phyloP scores from a whole-genome alignment of 2,888 invertebrate genomes.

The Drosophila rellima region DNA sequence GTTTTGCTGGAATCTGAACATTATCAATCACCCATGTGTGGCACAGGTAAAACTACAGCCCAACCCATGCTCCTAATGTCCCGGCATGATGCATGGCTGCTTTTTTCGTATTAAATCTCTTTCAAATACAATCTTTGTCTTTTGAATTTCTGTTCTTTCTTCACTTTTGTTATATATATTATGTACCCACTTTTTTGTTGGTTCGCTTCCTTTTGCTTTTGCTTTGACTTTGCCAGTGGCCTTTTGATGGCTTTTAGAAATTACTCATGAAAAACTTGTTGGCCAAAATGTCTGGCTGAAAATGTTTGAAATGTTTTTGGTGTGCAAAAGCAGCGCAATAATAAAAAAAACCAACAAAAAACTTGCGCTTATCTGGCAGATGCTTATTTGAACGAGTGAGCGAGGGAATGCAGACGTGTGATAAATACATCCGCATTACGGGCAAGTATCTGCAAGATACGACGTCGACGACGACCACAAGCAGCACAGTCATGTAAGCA shows the following conservation, averaged over 20 bases:
- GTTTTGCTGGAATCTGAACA: conserved; percentile 38
- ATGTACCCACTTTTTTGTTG: conserved; percentile 23
- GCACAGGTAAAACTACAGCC: conserved; percentile 35
- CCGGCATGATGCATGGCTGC: conserved; percentile 53
- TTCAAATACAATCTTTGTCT: conserved; percentile 48
- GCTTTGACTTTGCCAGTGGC: conserved; percentile 62
- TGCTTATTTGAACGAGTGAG: conserved; percentile 46
- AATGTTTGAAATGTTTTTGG: conserved; percentile 70
- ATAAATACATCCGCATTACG: conserved; percentile 81
- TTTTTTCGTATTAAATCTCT: conserved; percentile 57
- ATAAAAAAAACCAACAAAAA: conserved; percentile 25
- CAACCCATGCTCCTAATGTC: conserved; percentile 1
- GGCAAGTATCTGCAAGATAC: conserved; percentile 73
- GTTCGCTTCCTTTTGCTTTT: conserved; percentile 32
- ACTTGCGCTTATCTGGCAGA: conserved; percentile 68
- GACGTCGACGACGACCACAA: conserved; percentile 7
- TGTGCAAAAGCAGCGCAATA: conserved; percentile 36
- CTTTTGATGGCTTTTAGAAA: conserved; percentile 71
- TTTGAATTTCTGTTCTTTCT: conserved; percentile 23
- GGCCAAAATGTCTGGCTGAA: conserved; percentile 36
- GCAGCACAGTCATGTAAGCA: conserved; percentile 45
- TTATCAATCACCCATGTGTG: conserved; percentile 74
- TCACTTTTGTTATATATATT: conserved; percentile 6
- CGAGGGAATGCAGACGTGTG: conserved; percentile 69
- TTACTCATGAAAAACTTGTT: conserved; percentile 65